Base-by-base conservation (phyloP, 1,140 invertebrate genomes). In the Olivierus martensii region DNA sequence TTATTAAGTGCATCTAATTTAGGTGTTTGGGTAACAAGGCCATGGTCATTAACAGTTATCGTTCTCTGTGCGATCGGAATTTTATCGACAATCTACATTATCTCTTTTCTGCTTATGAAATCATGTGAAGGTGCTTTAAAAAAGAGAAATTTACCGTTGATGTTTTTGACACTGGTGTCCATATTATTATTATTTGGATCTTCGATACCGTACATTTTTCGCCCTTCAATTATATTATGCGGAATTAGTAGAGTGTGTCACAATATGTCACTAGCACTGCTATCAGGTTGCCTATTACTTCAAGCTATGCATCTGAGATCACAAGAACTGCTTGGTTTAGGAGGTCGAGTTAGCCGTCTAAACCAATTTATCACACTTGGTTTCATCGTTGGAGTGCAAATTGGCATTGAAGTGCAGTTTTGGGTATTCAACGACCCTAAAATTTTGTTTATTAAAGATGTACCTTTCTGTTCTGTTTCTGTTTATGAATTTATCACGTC, bases 111-210 rank as follows among this genome's bases (percentile, higher is more conserved):
- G 36, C 51, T 71, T 1, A 57, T 70, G 11, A 68, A 71, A 54
- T 63, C 71, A 34, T 74, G 72, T 55, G 67, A 71, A 44, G 65
- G 71, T 12, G 69, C 71, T 3, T 56, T 75, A 10, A 64, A 48
- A 11, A 46, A 63, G 52, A 71, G 71, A 36, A 73, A 71, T 57
- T 70, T 74, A 62, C 63, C 67, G 7, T 59, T 75, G 17, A 70
- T 69, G 18, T 65, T 73, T 42, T 43, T 69, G 14, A 65, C 73
- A n/a, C 62, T 74, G 2, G 38, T 72, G n/a, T 65, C 69, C 18
- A 66, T 74, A 21, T 65, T 71, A 52, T 59, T 63, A 37, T 52
- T 73, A 12, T 73, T 69, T 56, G 59, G 61, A 6, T 71, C 67
- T 22, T 64, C 69, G n/a, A 66, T 67, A 39, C 52, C 71, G 22